phyloP scores from a whole-genome alignment of 2,888 invertebrate genomes.

The Caenorhabditis macrosperma region DNA sequence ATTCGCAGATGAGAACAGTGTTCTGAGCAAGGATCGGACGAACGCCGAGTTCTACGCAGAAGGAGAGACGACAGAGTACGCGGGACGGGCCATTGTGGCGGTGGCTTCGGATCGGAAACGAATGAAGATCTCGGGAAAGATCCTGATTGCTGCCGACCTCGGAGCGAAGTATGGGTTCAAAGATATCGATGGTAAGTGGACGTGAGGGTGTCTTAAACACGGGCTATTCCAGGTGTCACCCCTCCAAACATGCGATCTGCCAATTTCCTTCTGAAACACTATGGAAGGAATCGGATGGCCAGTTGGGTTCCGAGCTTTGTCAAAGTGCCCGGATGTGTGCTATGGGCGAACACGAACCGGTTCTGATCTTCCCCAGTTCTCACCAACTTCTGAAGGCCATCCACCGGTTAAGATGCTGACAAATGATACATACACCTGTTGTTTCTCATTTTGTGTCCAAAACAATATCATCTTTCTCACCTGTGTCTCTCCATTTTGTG shows the following conservation, averaged over 20 bases:
- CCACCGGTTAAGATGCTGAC: no score
- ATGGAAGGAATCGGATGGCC: constrained; percentile 52
- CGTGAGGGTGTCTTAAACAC: not conserved
- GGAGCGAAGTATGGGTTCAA: constrained; percentile 80
- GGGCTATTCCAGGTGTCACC: constrained; percentile 42
- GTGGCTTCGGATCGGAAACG: constrained; percentile 78
- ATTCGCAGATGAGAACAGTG: not conserved
- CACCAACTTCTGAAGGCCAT: no score
- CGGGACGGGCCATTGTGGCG: constrained; percentile 74
- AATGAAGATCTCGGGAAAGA: constrained; percentile 80
- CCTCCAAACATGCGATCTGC: constrained; percentile 63
- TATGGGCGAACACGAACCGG: constrained; percentile 35
- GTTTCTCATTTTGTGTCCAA: no score
- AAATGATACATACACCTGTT: no score
- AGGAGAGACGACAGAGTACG: constrained; percentile 74
- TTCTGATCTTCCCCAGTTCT: no score
- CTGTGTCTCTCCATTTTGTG: no score
- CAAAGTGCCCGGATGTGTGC: constrained; percentile 61
- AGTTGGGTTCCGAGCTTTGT: constrained; percentile 58
- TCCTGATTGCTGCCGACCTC: constrained; percentile 80
- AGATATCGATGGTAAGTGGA: constrained; percentile 80
- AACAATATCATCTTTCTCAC: no score
- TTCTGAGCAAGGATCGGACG: not conserved
- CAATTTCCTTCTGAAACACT: constrained; percentile 29
- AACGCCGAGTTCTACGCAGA: constrained; percentile 55